A percentile compares a stretch with the other conserved stretches of the same genome.
Conservation (phyloP, 2,797 vertebrate species). For the Orestias chungarensis region DNA sequence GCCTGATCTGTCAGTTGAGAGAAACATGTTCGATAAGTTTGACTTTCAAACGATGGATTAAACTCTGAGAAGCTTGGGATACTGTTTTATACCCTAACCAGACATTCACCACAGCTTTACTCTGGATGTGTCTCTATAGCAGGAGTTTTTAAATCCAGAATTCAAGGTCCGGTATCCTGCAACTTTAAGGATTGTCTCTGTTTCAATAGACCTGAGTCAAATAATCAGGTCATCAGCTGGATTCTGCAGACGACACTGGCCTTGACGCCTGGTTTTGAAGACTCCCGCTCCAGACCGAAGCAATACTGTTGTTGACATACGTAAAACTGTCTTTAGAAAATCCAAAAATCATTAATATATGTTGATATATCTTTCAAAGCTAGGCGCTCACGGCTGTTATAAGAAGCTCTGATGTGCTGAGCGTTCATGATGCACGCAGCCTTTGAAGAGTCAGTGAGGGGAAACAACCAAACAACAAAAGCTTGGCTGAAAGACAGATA, state of each 20-base stretch:
- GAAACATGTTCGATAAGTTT: not conserved
- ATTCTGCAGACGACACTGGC: too few species aligned
- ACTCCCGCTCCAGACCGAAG: not conserved
- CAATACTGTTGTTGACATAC: not conserved
- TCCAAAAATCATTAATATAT: not conserved
- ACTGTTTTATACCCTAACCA: not conserved
- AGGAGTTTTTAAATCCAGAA: too few species aligned
- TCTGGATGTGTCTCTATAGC: not conserved
- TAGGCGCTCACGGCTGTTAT: constrained; percentile 17
- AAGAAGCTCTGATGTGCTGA: constrained; percentile 25
- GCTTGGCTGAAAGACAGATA: constrained; percentile 31
- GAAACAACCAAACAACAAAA: constrained; percentile 61
- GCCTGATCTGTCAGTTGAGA: not conserved
- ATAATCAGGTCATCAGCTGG: too few species aligned
- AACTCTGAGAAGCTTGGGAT: too few species aligned
- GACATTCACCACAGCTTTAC: not conserved
- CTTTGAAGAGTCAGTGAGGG: constrained; percentile 54
- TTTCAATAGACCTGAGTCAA: too few species aligned
- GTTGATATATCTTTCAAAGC: constrained; percentile 4
- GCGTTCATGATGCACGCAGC: constrained; percentile 21
- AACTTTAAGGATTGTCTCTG: too few species aligned
- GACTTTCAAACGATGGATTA: too few species aligned
- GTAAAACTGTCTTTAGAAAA: not conserved
- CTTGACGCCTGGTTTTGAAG: too few species aligned
- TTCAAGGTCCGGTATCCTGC: too few species aligned